Evolutionary conservation across 2,888 invertebrate species (phyloP).

Genomic region (Polylopha cassiicola): DNA sequence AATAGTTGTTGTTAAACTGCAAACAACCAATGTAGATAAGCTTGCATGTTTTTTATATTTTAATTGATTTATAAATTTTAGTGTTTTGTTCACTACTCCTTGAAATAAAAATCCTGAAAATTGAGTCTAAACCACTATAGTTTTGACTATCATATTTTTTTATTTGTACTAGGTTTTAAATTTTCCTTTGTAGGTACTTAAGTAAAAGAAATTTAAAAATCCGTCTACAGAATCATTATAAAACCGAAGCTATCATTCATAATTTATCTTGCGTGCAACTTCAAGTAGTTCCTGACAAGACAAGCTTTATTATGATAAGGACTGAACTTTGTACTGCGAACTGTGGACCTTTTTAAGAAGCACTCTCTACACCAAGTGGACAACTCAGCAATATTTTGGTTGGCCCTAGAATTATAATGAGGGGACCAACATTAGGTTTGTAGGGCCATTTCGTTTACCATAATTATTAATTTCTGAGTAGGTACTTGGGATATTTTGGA

Average conservation of each 20-base stretch:
- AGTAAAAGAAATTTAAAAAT: too few species aligned
- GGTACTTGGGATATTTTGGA: not conserved
- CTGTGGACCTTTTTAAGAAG: slow-evolving; percentile 61
- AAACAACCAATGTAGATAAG: too few species aligned
- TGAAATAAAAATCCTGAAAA: too few species aligned
- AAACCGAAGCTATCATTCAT: slow-evolving; percentile 50
- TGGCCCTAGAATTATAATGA: slow-evolving; percentile 18
- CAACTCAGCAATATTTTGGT: slow-evolving; percentile 61
- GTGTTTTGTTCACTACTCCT: too few species aligned
- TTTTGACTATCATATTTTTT: too few species aligned
- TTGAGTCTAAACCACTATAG: too few species aligned
- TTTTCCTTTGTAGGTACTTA: too few species aligned
- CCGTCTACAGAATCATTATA: slow-evolving; percentile 37
- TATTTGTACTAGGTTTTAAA: too few species aligned
- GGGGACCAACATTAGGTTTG: slow-evolving; percentile 12
- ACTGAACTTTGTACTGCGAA: slow-evolving; percentile 52
- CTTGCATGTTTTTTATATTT: too few species aligned
- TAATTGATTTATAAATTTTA: too few species aligned
- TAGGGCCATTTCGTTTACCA: too few species aligned
- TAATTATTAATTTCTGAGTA: slow-evolving; percentile 6
- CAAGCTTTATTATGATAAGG: slow-evolving; percentile 58
- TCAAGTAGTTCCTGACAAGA: slow-evolving; percentile 57
- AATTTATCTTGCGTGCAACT: slow-evolving; percentile 66
- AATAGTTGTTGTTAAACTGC: too few species aligned
- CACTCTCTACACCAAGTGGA: slow-evolving; percentile 50